Evolutionary conservation across 2,888 invertebrate species (phyloP).

Genomic region (Eumerus sabulonum): DNA sequence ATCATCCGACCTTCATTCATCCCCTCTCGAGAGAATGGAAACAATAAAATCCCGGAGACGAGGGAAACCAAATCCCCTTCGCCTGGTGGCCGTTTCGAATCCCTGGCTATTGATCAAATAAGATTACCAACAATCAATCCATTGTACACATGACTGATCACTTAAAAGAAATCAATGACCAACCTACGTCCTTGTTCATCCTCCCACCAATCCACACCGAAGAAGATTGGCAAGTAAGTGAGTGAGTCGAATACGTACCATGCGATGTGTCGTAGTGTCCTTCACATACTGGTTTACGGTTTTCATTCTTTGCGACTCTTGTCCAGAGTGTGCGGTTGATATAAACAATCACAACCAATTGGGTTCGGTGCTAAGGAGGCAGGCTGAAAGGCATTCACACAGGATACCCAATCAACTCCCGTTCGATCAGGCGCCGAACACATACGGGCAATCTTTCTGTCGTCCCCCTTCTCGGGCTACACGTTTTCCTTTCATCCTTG

Average conservation of each 20-base stretch:
- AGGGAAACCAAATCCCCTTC: slow-evolving; percentile 12
- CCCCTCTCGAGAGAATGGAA: slow-evolving; percentile 10
- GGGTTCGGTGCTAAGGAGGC: too few species aligned
- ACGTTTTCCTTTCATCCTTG: too few species aligned
- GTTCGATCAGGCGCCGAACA: too few species aligned
- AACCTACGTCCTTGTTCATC: slow-evolving; percentile 29
- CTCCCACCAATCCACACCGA: too few species aligned
- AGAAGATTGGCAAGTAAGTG: too few species aligned
- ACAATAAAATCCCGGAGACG: not conserved
- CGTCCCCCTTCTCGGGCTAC: too few species aligned
- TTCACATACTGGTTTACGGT: slow-evolving; percentile 48
- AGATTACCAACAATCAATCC: slow-evolving; percentile 72
- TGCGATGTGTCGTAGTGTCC: slow-evolving; percentile 35
- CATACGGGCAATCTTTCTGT: too few species aligned
- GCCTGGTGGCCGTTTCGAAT: slow-evolving; percentile 43
- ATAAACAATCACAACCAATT: too few species aligned
- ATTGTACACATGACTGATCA: slow-evolving; percentile 71
- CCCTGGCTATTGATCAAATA: slow-evolving; percentile 71
- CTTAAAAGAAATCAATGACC: slow-evolving; percentile 71
- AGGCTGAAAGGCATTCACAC: too few species aligned
- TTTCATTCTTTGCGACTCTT: slow-evolving; percentile 5
- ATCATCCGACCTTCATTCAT: slow-evolving; percentile 37
- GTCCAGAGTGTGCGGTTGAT: slow-evolving; percentile 17
- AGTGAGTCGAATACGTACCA: not conserved
- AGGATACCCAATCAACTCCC: too few species aligned